Percentiles rank a stretch among this genome's conserved stretches.
phyloP scores from a whole-genome alignment of 53 echinoderm and acorn worm genomes.

The Echinarachnius parma region DNA sequence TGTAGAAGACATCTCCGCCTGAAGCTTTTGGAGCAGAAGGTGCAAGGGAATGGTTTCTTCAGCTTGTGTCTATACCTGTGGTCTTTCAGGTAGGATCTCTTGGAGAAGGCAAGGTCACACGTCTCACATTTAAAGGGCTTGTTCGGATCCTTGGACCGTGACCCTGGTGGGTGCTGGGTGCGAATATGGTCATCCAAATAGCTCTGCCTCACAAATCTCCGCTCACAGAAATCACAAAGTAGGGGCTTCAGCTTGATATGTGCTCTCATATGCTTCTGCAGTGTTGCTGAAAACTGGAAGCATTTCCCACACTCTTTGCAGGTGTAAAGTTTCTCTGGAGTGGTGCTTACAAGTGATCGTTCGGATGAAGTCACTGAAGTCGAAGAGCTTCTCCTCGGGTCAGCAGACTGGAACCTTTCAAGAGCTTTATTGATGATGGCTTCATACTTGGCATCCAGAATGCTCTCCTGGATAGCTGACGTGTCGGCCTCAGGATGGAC shows the following conservation, averaged over 20 bases:
- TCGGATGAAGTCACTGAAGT: not conserved
- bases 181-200: conserved; percentile 32
- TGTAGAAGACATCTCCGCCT: conserved; percentile 11
- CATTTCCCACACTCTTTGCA: conserved; percentile 31
- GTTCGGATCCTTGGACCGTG: conserved; percentile 30
- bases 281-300: conserved; percentile 21
- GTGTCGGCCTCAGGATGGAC: conserved; percentile 28
- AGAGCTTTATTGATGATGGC: conserved; percentile 27
- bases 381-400: not conserved
- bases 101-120: conserved; percentile 26
- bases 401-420: not conserved
- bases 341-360: not conserved
- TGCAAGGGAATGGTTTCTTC: conserved; percentile 42
- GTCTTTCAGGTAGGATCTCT: conserved; percentile 40
- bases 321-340: not conserved
- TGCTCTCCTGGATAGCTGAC: conserved; percentile 26
- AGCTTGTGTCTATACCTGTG: conserved; percentile 32
- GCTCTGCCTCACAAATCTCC: conserved; percentile 40
- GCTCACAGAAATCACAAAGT: conserved; percentile 46
- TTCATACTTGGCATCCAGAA: conserved; percentile 24
- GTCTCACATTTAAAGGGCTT: conserved; percentile 38
- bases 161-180: conserved; percentile 25
- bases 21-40: conserved; percentile 36
- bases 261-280: conserved; percentile 33
- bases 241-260: conserved; percentile 30